These are phyloP conservation scores for Montipora efflorescens DNA, from an alignment of 64 coral and sea anemone species.

Conservation along the genomic window DNA sequence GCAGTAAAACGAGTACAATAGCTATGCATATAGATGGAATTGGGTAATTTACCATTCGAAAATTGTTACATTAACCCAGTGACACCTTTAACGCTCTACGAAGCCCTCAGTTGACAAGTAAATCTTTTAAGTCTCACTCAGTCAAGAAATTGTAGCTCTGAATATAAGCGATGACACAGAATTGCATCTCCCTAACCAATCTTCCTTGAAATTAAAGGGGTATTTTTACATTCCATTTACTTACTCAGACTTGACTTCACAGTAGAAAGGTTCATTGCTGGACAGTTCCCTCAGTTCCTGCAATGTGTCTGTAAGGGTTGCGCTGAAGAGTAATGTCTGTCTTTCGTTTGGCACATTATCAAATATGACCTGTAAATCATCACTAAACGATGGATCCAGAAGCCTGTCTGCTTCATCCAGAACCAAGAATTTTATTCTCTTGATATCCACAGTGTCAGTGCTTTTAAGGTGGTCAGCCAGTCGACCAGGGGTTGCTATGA, in stretches of 20 bases:
- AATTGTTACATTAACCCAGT: neutral
- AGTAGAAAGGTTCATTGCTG: slow-evolving; percentile 82
- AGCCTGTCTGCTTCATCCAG: slow-evolving; percentile 97
- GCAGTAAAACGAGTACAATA: no score
- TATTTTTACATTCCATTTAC: neutral
- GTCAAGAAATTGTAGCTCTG: no score
- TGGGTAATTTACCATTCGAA: no score
- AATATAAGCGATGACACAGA: no score
- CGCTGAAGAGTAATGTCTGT: slow-evolving; percentile 97
- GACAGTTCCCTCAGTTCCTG: slow-evolving; percentile 83
- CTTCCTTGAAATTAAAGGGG: no score
- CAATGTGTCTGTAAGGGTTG: slow-evolving; percentile 90
- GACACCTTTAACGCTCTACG: no score
- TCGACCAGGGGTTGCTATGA: slow-evolving; percentile 98
- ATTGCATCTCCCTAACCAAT: no score
- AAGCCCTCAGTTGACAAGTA: no score
- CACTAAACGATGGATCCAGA: slow-evolving; percentile 85
- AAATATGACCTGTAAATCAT: slow-evolving; percentile 87
- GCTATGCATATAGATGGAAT: no score
- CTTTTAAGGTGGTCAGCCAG: slow-evolving; percentile 96
- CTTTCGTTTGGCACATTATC: slow-evolving; percentile 78
- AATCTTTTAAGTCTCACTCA: no score
- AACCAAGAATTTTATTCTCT: slow-evolving; percentile 91
- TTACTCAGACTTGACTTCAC: slow-evolving; percentile 92
- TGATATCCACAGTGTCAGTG: slow-evolving; percentile 89